phyloP scores from a whole-genome alignment of 2,888 invertebrate genomes.

The Caenorhabditis angaria region DNA sequence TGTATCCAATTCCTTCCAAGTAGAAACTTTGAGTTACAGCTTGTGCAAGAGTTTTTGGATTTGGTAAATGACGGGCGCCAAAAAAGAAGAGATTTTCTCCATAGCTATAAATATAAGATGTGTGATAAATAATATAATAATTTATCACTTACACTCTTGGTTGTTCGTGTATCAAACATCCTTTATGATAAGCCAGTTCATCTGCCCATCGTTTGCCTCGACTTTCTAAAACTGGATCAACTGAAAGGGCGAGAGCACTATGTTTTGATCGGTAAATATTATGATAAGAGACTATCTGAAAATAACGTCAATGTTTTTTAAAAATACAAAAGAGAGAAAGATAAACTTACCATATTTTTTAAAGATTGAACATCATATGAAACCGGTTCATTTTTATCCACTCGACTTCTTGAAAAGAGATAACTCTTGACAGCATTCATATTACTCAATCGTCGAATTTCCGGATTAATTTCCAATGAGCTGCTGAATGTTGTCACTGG shows the following conservation, averaged over 20 bases:
- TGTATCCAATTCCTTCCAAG: constrained; percentile 60
- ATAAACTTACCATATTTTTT: constrained; percentile 18
- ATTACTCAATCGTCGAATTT: constrained; percentile 12
- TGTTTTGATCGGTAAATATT: constrained; percentile 63
- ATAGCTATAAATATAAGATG: constrained; percentile 46
- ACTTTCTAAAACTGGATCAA: constrained; percentile 49
- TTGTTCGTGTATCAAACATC: constrained; percentile 64
- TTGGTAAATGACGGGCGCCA: constrained; percentile 50
- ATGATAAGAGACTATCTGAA: constrained; percentile 50
- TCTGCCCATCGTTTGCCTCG: constrained; percentile 65
- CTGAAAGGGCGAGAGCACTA: constrained; percentile 45
- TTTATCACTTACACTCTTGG: constrained; percentile 50
- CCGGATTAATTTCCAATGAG: not conserved
- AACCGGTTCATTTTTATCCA: constrained; percentile 39
- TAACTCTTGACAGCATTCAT: constrained; percentile 25
- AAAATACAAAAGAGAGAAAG: not conserved
- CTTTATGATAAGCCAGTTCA: constrained; percentile 49
- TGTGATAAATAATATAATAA: not conserved
- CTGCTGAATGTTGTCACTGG: not conserved
- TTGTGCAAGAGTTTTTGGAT: constrained; percentile 60
- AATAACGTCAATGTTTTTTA: not conserved
- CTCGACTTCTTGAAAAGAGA: constrained; percentile 32
- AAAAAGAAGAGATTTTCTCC: constrained; percentile 69
- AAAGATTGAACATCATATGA: constrained; percentile 32
- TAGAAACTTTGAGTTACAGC: constrained; percentile 64